Percentiles rank a stretch among this genome's conserved stretches.
Conservation (phyloP, 2,888 invertebrate genomes). For the Pseudococcus longispinus region DNA sequence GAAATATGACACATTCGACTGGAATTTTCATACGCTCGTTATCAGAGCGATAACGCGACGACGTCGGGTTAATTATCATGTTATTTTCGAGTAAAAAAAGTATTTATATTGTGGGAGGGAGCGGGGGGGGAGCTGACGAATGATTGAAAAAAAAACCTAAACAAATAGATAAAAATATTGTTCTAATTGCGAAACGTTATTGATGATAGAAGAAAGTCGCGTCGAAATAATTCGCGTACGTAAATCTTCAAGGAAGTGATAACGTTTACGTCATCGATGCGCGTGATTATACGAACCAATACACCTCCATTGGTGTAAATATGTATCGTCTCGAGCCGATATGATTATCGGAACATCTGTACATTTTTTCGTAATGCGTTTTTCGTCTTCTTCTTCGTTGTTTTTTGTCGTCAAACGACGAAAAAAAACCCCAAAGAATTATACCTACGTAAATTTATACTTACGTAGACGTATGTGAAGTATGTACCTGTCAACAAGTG, state of each 20-base stretch:
- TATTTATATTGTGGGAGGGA: background rate
- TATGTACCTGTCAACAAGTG: background rate
- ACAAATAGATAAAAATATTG: background rate
- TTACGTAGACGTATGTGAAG: background rate
- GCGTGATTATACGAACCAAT: background rate
- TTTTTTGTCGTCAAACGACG: background rate
- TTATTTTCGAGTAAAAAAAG: background rate
- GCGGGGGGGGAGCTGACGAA: background rate
- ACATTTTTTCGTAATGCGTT: background rate
- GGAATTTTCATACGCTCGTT: background rate
- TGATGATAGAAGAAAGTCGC: background rate
- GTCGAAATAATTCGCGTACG: background rate
- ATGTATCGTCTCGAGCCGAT: background rate
- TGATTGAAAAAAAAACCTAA: background rate
- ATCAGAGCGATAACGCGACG: background rate
- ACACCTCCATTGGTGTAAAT: background rate
- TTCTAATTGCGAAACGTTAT: background rate
- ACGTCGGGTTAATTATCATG: background rate
- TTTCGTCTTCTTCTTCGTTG: background rate
- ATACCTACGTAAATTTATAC: background rate
- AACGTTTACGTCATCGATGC: conserved; percentile 26
- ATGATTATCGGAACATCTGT: no score
- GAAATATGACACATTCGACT: background rate
- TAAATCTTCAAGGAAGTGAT: background rate
- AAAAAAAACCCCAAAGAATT: background rate